Evolutionary conservation across 2,888 invertebrate species (phyloP), one percentile per base, ranked within the genome.

Genomic region (Chydorus sphaericus): DNA sequence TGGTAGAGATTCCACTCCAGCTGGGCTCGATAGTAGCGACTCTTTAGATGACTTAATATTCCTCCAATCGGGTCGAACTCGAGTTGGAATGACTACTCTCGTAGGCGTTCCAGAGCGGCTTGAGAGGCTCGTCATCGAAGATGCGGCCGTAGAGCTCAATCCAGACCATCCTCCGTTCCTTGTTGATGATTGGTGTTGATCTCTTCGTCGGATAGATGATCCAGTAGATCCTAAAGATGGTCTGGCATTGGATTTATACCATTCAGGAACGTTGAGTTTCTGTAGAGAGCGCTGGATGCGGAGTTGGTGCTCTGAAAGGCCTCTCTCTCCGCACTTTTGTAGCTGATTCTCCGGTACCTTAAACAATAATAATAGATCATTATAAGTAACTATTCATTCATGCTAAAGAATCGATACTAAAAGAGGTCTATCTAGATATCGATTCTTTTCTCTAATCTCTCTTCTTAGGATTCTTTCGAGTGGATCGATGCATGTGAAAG

Each of bases 291-390:
- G 83, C 71, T 91, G 89, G 60, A 94, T 88, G 63, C 93, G 81
- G 62, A 93, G 76, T 73, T 94, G 92, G 74, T 92, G 91, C 74
- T 92, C 92, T 60, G 92, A 93, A 68, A 91, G 82, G 67, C 83
- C 82, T 55, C 62, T 62, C 68, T 84, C 84, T 69, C 82, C 81
- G 48, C 64, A 66, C 76, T 88, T 88, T 75, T 89, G 87, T 68
- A 90, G 77, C 72, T 90, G 88, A 81, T 92, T 92, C 75, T 92
- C 91, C 63, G 91, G 91, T 66, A 90, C 89, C 89, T 91, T n/a
- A n/a, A n/a, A n/a, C n/a, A n/a, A n/a, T n/a, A n/a, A n/a, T n/a
- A n/a, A n/a, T n/a, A n/a, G n/a, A n/a, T n/a, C n/a, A n/a, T n/a
- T n/a, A n/a, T n/a, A n/a, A n/a, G n/a, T n/a, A n/a, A n/a, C n/a